Evolutionary conservation across 2,113 vertebrate genomes (phyloP).

Genomic region (Vulpes vulpes): DNA sequence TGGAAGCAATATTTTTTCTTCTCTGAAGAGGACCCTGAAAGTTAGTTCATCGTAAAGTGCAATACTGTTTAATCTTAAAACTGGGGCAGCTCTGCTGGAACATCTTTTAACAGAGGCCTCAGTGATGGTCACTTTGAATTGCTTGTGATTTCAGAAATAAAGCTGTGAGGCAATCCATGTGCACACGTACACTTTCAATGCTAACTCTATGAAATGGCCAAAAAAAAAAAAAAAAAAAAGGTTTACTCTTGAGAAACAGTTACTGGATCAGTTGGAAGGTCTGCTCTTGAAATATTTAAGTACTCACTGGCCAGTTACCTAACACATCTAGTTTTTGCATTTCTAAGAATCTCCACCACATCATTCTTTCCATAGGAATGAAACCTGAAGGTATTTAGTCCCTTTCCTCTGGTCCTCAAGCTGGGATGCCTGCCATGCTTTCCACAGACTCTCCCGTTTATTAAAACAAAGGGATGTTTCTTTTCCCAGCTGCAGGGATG

Average conservation of each 20-base stretch:
- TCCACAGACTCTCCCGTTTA: constrained; percentile 59
- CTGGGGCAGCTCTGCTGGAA: constrained; percentile 84
- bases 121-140: constrained; percentile 82
- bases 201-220: constrained; percentile 72
- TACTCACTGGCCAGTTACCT: constrained; percentile 52
- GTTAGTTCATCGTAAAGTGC: constrained; percentile 88
- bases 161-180: constrained; percentile 84
- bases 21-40: constrained; percentile 84
- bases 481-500: constrained; percentile 36
- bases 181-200: constrained; percentile 75
- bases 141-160: constrained; percentile 86
- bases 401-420: constrained; percentile 73
- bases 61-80: constrained; percentile 87
- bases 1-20: constrained; percentile 83
- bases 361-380: constrained; percentile 59
- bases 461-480: constrained; percentile 52
- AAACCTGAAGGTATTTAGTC: constrained; percentile 63
- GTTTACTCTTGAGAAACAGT: constrained; percentile 76
- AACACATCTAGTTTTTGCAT: constrained; percentile 48
- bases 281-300: constrained; percentile 60
- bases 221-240: constrained; percentile 69
- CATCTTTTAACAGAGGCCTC: constrained; percentile 80
- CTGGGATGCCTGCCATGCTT: constrained; percentile 62
- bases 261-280: constrained; percentile 43
- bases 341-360: constrained; percentile 60